Evolutionary conservation across 2,888 invertebrate genomes (phyloP).

Genomic region (Chrysopilus asiliformis): DNA sequence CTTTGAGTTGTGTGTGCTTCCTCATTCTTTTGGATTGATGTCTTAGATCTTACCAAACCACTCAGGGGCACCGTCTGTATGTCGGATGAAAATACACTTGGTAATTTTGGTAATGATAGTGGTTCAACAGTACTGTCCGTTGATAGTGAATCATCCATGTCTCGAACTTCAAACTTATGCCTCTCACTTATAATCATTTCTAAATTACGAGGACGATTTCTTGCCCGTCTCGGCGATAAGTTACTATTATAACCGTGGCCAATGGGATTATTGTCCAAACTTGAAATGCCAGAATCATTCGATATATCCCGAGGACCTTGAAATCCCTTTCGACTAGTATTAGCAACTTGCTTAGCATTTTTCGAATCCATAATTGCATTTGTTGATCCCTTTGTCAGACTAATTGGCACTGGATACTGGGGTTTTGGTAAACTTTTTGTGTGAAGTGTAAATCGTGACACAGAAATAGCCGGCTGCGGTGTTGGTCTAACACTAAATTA

Average conservation of each 20-base stretch:
- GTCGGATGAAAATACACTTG: slow-evolving; percentile 24
- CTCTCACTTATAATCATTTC: slow-evolving; percentile 60
- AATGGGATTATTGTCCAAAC: slow-evolving; percentile 25
- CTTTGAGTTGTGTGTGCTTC: not conserved
- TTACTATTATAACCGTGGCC: slow-evolving; percentile 14
- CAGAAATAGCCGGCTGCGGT: slow-evolving; percentile 35
- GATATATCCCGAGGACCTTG: slow-evolving; percentile 35
- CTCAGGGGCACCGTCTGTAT: slow-evolving; percentile 28
- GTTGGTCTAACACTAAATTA: slow-evolving; percentile 33
- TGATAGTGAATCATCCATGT: slow-evolving; percentile 42
- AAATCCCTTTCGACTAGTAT: slow-evolving; percentile 45
- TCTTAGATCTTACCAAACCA: slow-evolving; percentile 32
- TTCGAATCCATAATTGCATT: slow-evolving; percentile 49
- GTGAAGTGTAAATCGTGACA: slow-evolving; percentile 48
- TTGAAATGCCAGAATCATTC: slow-evolving; percentile 35
- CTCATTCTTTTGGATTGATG: not conserved
- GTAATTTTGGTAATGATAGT: slow-evolving; percentile 32
- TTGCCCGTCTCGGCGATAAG: slow-evolving; percentile 25
- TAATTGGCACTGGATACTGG: slow-evolving; percentile 47
- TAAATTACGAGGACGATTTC: slow-evolving; percentile 50
- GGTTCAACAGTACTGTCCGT: slow-evolving; percentile 34
- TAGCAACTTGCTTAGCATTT: slow-evolving; percentile 56
- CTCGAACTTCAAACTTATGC: slow-evolving; percentile 62
- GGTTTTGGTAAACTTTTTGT: slow-evolving; percentile 62
- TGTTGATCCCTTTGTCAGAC: slow-evolving; percentile 23